Conservation (phyloP, 2,797 vertebrate genomes). For the Thalassophryne amazonica region DNA sequence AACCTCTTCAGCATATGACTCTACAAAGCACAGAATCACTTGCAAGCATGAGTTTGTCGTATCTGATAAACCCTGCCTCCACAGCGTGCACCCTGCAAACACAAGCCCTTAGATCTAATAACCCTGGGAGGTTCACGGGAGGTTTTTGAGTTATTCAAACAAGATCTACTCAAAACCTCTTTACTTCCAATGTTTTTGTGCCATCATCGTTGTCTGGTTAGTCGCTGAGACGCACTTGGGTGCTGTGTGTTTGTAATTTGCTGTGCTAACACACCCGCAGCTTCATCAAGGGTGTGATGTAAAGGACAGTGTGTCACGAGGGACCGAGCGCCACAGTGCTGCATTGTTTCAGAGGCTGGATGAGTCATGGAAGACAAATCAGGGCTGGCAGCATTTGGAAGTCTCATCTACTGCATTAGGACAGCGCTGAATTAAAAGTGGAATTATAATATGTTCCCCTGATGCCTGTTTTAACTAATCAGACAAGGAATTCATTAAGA, state of each 20-base stretch:
- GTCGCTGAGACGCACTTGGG: constrained; percentile 22
- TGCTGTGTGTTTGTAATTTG: constrained; percentile 52
- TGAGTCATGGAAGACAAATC: constrained; percentile 62
- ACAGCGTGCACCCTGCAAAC: not conserved
- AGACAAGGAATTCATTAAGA: constrained; percentile 50
- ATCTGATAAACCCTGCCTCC: constrained; percentile 3
- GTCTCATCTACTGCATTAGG: constrained; percentile 41
- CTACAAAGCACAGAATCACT: constrained; percentile 43
- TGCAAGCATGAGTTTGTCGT: constrained; percentile 27
- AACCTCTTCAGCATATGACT: constrained; percentile 52
- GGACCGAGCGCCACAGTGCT: constrained; percentile 37
- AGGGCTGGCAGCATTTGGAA: constrained; percentile 53
- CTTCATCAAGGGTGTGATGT: constrained; percentile 41
- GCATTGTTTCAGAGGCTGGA: constrained; percentile 63
- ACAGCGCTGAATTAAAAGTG: constrained; percentile 34
- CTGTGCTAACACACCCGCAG: constrained; percentile 26
- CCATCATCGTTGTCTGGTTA: not conserved
- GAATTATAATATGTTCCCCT: constrained; percentile 33
- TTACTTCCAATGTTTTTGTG: constrained; percentile 1
- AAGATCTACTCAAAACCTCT: constrained; percentile 21
- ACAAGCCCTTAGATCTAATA: constrained; percentile 22
- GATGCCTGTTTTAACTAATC: constrained; percentile 49
- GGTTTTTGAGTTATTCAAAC: constrained; percentile 30
- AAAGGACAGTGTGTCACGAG: constrained; percentile 60
- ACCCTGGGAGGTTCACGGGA: constrained; percentile 18